Base-by-base conservation (phyloP, 92 coral and sea anemone species). In the Actinostola sp. region DNA sequence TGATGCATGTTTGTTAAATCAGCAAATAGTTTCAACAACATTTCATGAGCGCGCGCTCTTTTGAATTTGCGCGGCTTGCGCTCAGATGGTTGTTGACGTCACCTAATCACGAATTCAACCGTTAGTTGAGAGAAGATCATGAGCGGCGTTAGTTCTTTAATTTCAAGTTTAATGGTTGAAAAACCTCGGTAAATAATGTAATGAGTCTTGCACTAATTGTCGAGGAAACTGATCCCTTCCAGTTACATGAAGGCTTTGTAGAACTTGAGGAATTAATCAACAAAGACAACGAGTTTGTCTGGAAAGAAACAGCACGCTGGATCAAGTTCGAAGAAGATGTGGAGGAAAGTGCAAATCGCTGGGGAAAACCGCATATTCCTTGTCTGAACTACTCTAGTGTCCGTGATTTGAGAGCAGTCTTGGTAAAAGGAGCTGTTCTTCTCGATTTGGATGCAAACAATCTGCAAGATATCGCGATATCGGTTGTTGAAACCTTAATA, bases 271-370 rank as follows among this genome's bases (percentile, higher is more conserved):
- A 94, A 74, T 82, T 94, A 39, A 82, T 68, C 63, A 59, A 67
- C 49, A 62, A 65, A 17, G 91, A 86, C n/a, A 87, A 81, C 15
- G 72, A 76, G 29, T 63, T 86, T 30, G 89, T 88, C 48, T 94
- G 98, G 98, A 92, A 94, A 89, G 98, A 94, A 68, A 89, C 95
- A 9, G 98, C 98, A 32, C 82, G 98, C 39, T 94, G 98, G 98
- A 90, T 94, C 38, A 94, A 92, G 61, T 89, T 91, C 60, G 98
- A 94, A 66, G 98, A 94, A 60, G 97, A 87, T 31, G 97, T 94
- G 11, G 98, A 94, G 46, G 97, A 90, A 83, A 58, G 57, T 48
- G 93, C 97, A 17, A 84, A 94, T 75, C 88, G 98, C 51, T 94
- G 98, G 98, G 97, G 98, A 34, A 94, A 94, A 76, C 98, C 98